Evolutionary conservation across 1,140 invertebrate species (phyloP), one percentile per base, ranked within the genome.

Genomic region (Leptopilina clavipes): DNA sequence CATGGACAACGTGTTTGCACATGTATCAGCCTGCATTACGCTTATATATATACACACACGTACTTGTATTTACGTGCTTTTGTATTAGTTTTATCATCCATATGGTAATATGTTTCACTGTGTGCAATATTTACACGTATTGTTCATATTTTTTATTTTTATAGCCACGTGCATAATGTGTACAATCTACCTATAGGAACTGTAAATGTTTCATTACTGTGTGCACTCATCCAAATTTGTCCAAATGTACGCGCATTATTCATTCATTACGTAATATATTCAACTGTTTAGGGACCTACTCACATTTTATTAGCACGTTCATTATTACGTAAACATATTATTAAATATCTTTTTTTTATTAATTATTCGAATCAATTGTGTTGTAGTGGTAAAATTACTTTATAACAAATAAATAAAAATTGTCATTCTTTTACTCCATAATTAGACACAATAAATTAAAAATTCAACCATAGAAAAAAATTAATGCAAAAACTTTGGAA

Each of bases 21-120:
- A 78, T 76, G 78, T 79, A 77, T 78, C 54, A 79, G 17, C 75
- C 72, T 74, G 37, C 79, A 74, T 65, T 71, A 72, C 72, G 43
- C 10, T 48, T 54, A 44, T 56, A 19, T 12, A 37, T 56, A 43
- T 31, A 71, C 54, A 48, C 3, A 12, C 10, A 22, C 22, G 5
- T 65, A 74, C 65, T 73, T 48, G 76, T 71, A 72, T 77, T 40
- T 75, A 65, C 65, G 75, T 77, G 73, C 76, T 79, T 79, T 70
- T 72, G 73, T 54, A 45, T 73, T 52, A 72, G 74, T 52, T 72
- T 43, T 40, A 43, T 12, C 31, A 22, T 18, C 52, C 37, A 25
- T 54, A 25, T 25, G 44, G 70, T 52, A 76, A 74, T 71, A 22
- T 76, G 65, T 52, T 52, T 40, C 37, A 40, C 37, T 52, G 48